Evolutionary conservation across 2,797 vertebrate genomes (phyloP), one percentile per base, ranked within the genome.

Genomic region (Heliangelus exortis): DNA sequence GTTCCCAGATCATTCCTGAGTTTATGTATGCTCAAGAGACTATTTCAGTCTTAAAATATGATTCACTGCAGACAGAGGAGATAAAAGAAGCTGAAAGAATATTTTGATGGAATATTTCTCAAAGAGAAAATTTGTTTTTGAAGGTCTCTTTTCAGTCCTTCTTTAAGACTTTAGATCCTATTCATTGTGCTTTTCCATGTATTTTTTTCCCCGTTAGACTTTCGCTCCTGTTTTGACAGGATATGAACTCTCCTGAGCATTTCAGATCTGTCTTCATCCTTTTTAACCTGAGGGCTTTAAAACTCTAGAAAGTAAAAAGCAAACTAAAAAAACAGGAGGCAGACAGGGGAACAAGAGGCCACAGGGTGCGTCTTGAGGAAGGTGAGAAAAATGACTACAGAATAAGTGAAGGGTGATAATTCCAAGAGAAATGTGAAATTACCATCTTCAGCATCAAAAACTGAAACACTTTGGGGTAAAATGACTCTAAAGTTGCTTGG

Each of bases 111-210:
- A 89, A 50, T 87, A 94, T 92, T 95, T 97, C 96, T 96, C 95
- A 97, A 97, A 96, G 94, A 81, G 34, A 91, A 95, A 96, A 92
- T 73, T 90, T 94, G 89, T 28, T 94, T 97, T 97, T 96, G 89
- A 97, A 97, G 87, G 71, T 74, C 21, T 69, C 62, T 87, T 89
- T 95, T 95, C 23, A 84, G 91, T 81, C 67, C 81, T 95, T 76
- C 54, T 91, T 84, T 92, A 95, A 96, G 95, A 67, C 31, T 48
- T 89, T 89, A 47, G 36, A 50, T 94, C 90, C 67, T 94, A 39
- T 87, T 72, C 71, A 91, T 88, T 95, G 65, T 83, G 83, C 48
- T 92, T 80, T 83, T 68, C 69, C 5, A 0, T 80, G 51, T 84
- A 91, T 93, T 93, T 86, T 93, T 93, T 86, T 34, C 10, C 15